phyloP scores from a whole-genome alignment of 2,888 invertebrate species.

The Ypsolopha sequella region DNA sequence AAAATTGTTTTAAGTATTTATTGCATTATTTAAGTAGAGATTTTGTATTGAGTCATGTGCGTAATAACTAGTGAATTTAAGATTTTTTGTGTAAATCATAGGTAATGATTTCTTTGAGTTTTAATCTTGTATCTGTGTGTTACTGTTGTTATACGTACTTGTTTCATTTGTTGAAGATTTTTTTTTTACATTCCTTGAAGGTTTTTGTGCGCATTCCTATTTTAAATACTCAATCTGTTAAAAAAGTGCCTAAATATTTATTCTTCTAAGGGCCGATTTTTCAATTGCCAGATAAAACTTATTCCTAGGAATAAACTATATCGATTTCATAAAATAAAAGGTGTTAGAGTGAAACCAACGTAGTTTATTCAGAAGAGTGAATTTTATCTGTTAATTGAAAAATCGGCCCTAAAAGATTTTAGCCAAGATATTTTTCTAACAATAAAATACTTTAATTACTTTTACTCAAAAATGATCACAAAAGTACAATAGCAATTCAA shows the following conservation, averaged over 20 bases:
- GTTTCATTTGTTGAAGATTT: slow-evolving; percentile 50
- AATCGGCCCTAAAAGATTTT: no score
- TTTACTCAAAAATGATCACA: neutral
- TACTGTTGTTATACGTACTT: slow-evolving; percentile 54
- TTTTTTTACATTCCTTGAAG: slow-evolving; percentile 32
- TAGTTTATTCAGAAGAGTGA: no score
- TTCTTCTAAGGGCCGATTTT: slow-evolving; percentile 9
- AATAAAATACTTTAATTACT: no score
- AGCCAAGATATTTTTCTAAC: no score
- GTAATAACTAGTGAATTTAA: slow-evolving; percentile 16
- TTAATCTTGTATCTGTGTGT: slow-evolving; percentile 25
- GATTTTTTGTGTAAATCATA: slow-evolving; percentile 15
- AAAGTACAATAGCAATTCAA: slow-evolving; percentile 8
- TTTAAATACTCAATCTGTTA: slow-evolving; percentile 25
- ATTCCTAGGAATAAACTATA: no score
- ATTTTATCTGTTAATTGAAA: no score
- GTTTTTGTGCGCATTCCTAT: slow-evolving; percentile 30
- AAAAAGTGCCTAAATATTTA: slow-evolving; percentile 10
- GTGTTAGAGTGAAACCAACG: no score
- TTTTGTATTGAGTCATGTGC: slow-evolving; percentile 57
- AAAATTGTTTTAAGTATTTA: slow-evolving; percentile 46
- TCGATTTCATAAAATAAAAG: no score
- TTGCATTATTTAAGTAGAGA: slow-evolving; percentile 55
- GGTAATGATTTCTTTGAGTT: neutral
- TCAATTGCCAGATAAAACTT: no score